A percentile compares a stretch with the other conserved stretches of the same genome.
These are phyloP conservation scores for Rhyacophila evoluta DNA, from an alignment of 2,888 invertebrate genomes.

Conservation along the genomic window DNA sequence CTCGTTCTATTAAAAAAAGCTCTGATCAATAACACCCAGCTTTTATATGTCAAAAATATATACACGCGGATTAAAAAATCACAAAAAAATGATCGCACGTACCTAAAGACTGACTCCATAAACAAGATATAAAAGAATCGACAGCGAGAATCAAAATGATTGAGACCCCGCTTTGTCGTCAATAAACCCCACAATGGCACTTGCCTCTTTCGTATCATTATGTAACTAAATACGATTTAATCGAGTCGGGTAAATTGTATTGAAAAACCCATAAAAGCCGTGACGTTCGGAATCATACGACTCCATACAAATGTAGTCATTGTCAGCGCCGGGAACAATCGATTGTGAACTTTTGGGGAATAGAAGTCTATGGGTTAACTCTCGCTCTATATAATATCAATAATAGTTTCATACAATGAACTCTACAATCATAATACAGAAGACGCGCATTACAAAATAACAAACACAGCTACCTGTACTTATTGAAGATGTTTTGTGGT, in stretches of 20 bases:
- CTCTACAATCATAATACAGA: constrained; percentile 30
- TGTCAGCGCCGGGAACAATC: constrained; percentile 31
- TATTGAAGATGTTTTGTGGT: neutral
- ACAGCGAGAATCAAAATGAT: constrained; percentile 6
- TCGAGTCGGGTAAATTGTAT: constrained; percentile 45
- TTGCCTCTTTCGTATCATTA: constrained; percentile 45
- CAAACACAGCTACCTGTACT: constrained; percentile 41
- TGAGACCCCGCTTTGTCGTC: constrained; percentile 1
- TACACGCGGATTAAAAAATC: no score
- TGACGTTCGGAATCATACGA: constrained; percentile 25
- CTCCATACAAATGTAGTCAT: constrained; percentile 41
- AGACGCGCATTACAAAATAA: constrained; percentile 32
- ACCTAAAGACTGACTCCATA: neutral
- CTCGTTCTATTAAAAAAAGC: no score
- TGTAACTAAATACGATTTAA: constrained; percentile 50
- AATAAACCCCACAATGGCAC: constrained; percentile 42
- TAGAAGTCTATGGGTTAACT: constrained; percentile 6
- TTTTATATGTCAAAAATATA: no score
- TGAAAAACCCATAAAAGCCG: constrained; percentile 41
- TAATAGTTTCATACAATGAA: constrained; percentile 32
- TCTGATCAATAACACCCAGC: no score
- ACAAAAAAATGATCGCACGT: no score
- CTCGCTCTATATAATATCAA: constrained; percentile 13
- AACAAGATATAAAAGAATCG: constrained; percentile 13
- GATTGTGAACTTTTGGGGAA: constrained; percentile 31